Conservation (phyloP, 1,140 invertebrate species). For the Lepidurus arcticus region DNA sequence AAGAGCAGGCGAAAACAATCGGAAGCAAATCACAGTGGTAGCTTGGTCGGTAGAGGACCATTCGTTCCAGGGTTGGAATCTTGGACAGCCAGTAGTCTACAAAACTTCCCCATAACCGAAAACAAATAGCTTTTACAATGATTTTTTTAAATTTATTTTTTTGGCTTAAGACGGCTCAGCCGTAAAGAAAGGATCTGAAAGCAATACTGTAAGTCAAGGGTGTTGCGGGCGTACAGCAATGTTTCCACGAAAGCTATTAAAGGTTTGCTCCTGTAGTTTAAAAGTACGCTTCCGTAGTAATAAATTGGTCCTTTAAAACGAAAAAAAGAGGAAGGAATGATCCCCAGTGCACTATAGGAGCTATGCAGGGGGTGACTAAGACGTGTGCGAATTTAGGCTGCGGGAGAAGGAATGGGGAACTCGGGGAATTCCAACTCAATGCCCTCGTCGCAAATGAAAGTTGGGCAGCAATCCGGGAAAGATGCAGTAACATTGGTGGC, state of each 20-base stretch:
- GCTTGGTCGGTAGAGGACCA: background rate
- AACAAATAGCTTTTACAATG: background rate
- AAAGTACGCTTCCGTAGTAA: background rate
- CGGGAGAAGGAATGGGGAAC: background rate
- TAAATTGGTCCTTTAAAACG: background rate
- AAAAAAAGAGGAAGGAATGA: background rate
- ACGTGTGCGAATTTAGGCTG: background rate
- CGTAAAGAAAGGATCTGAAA: background rate
- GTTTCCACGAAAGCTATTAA: background rate
- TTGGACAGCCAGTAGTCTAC: conserved; percentile 2
- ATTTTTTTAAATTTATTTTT: background rate
- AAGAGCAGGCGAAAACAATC: background rate
- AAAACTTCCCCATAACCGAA: background rate
- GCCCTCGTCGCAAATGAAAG: conserved; percentile 75
- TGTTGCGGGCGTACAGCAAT: background rate
- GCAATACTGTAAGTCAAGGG: background rate
- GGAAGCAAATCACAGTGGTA: conserved; percentile 11
- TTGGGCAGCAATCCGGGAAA: conserved; percentile 77
- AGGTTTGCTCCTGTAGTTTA: background rate
- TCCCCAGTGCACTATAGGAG: background rate
- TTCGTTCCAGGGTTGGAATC: background rate
- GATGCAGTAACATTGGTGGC: conserved; percentile 78
- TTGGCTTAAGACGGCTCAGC: background rate
- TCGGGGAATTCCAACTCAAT: conserved; percentile 62
- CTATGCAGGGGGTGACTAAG: background rate